Percentiles rank a stretch among this genome's conserved stretches.
Conservation (phyloP, 1,140 invertebrate genomes). For the Brachionus rotundiformis region DNA sequence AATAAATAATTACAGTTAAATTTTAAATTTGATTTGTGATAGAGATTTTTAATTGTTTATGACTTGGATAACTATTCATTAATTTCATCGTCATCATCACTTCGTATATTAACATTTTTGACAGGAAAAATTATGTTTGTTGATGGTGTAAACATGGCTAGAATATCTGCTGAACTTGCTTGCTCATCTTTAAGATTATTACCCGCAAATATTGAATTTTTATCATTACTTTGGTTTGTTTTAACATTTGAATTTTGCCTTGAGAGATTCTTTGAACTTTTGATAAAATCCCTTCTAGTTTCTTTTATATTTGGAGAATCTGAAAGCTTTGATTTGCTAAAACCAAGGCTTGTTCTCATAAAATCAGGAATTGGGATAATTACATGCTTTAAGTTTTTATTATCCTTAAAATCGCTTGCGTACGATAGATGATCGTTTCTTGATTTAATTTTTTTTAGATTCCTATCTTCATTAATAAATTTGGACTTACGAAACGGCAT, state of each 20-base stretch:
- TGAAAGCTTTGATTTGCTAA: background rate
- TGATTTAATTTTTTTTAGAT: background rate
- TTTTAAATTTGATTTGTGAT: background rate
- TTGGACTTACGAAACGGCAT: background rate
- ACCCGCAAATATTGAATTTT: background rate
- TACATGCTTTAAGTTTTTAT: background rate
- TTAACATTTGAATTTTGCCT: background rate
- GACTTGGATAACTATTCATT: too few relatives aligned
- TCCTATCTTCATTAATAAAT: background rate
- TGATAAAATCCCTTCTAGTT: background rate
- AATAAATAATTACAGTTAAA: too few relatives aligned
- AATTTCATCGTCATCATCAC: background rate
- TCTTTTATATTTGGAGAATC: background rate
- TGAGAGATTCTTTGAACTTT: background rate
- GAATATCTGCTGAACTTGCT: background rate
- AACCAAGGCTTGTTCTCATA: constrained; percentile 37
- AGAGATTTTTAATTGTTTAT: too few relatives aligned
- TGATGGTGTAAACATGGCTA: constrained; percentile 13
- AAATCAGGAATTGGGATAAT: constrained; percentile 45
- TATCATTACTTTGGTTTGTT: background rate
- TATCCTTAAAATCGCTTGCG: background rate
- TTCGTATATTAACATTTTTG: background rate
- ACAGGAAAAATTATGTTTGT: background rate
- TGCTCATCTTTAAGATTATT: background rate
- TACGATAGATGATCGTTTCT: background rate